Conservation (phyloP, 2,797 vertebrate species). For the Gila robusta region DNA sequence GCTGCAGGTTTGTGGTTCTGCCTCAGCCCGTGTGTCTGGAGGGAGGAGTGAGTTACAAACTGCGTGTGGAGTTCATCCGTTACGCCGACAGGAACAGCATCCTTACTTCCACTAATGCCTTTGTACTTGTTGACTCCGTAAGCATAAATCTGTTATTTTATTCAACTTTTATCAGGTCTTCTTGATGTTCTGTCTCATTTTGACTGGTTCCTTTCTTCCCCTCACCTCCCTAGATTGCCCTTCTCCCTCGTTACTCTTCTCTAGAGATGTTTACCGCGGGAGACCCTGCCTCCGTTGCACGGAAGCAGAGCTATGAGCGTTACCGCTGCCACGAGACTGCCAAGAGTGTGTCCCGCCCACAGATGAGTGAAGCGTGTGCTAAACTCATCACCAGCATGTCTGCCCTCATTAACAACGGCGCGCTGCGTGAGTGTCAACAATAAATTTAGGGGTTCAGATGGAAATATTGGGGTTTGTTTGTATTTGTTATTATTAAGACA, state of each 20-base stretch:
- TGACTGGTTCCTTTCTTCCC: background rate
- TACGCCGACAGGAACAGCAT: slow-evolving; percentile 80
- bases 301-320: slow-evolving; percentile 87
- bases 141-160: slow-evolving; percentile 62
- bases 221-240: slow-evolving; percentile 78
- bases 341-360: slow-evolving; percentile 74
- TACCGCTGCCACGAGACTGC: slow-evolving; percentile 90
- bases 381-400: slow-evolving; percentile 92
- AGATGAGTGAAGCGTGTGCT: slow-evolving; percentile 85
- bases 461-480: background rate
- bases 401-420: slow-evolving; percentile 87
- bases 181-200: background rate
- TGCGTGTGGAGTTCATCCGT: slow-evolving; percentile 87
- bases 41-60: slow-evolving; percentile 83
- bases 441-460: background rate
- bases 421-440: slow-evolving; percentile 81
- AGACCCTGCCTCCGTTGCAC: slow-evolving; percentile 80
- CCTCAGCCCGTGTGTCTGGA: slow-evolving; percentile 90
- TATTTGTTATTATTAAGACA: background rate
- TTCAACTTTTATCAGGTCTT: background rate
- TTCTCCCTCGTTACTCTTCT: slow-evolving; percentile 88
- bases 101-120: slow-evolving; percentile 71
- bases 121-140: slow-evolving; percentile 92
- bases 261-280: slow-evolving; percentile 94
- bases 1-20: slow-evolving; percentile 83